A percentile compares a stretch with the other conserved stretches of the same genome.
Evolutionary conservation across 1,140 invertebrate genomes (phyloP).

Genomic region (Pemphigus obesinymphae): DNA sequence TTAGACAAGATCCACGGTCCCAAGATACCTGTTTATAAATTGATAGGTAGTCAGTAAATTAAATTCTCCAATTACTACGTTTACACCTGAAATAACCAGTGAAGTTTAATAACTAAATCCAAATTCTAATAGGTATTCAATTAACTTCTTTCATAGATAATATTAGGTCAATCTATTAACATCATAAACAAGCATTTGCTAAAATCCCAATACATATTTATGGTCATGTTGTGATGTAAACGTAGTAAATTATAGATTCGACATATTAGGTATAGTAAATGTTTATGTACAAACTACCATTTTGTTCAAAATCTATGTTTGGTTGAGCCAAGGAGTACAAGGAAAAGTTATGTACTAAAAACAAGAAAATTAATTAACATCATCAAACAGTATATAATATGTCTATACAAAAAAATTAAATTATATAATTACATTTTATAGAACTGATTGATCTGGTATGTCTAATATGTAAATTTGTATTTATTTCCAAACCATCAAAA

Average conservation of each 20-base stretch:
- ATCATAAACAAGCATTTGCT: background rate
- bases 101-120: background rate
- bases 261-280: background rate
- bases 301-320: slow-evolving; percentile 31
- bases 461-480: background rate
- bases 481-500: background rate
- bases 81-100: background rate
- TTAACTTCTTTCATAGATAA: background rate
- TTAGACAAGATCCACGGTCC: slow-evolving; percentile 23
- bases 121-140: background rate
- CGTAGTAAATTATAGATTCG: background rate
- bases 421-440: slow-evolving; percentile 22
- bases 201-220: background rate
- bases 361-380: background rate
- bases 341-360: slow-evolving; percentile 9
- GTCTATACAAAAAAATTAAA: background rate
- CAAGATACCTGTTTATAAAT: slow-evolving; percentile 26
- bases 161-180: background rate
- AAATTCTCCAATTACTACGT: background rate
- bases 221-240: background rate
- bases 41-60: background rate
- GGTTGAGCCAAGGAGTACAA: slow-evolving; percentile 26
- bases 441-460: background rate
- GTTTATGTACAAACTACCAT: slow-evolving; percentile 24
- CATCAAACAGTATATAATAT: background rate